Percentiles rank a stretch among this genome's conserved stretches.
These are phyloP conservation scores for Hippopotamyrus pictus DNA, from an alignment of 2,797 vertebrate species.

Conservation along the genomic window DNA sequence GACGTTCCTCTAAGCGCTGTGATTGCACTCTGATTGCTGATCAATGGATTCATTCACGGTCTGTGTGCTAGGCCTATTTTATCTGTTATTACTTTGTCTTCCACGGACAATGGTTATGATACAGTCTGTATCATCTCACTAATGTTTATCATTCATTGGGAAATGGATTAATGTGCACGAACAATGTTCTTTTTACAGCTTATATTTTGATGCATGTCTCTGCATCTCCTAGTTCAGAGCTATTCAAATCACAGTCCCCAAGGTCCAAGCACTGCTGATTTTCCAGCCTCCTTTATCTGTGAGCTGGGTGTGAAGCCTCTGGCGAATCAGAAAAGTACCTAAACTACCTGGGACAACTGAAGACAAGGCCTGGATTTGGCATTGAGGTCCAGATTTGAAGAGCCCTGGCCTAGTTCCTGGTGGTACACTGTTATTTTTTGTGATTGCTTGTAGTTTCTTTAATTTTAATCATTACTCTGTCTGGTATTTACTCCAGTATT, in stretches of 20 bases:
- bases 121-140: neutral
- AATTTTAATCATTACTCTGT: neutral
- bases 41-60: neutral
- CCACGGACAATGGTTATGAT: neutral
- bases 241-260: neutral
- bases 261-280: neutral
- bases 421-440: neutral
- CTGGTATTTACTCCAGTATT: neutral
- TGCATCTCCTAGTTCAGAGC: neutral
- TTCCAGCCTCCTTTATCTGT: neutral
- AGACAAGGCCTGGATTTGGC: neutral
- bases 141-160: neutral
- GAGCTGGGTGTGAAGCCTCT: neutral
- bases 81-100: neutral
- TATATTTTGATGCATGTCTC: neutral
- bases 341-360: neutral
- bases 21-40: neutral
- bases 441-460: neutral
- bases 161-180: neutral
- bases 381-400: neutral
- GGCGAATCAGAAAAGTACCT: neutral
- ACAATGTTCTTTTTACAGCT: neutral
- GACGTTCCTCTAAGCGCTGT: neutral
- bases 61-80: neutral
- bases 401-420: neutral